These are phyloP conservation scores for Drosophila affinis DNA, from an alignment of 2,888 invertebrate genomes.

Conservation along the genomic window DNA sequence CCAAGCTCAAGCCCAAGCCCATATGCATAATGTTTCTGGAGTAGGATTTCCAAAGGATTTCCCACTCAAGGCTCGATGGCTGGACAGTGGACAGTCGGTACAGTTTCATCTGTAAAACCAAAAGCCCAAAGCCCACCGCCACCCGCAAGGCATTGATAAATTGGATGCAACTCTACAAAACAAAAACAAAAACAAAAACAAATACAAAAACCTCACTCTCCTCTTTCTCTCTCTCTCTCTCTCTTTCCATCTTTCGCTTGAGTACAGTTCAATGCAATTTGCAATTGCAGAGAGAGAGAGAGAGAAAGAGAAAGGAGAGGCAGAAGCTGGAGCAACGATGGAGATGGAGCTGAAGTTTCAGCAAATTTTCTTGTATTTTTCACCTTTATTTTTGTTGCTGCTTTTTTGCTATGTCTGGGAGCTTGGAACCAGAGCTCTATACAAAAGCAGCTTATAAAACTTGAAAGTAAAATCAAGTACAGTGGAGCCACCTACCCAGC, in stretches of 20 bases:
- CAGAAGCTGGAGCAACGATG: background rate
- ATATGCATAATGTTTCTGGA: background rate
- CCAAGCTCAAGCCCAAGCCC: background rate
- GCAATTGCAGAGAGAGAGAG: constrained; percentile 51
- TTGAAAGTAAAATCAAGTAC: background rate
- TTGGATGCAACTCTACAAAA: constrained; percentile 36
- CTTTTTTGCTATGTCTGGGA: too few relatives aligned
- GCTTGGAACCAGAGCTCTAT: background rate
- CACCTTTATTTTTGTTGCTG: constrained; percentile 23
- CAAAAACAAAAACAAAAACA: constrained; percentile 7
- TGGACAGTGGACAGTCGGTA: constrained; percentile 27
- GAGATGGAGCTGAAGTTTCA: constrained; percentile 10
- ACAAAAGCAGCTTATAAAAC: background rate
- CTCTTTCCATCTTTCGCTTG: constrained; percentile 10
- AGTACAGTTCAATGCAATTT: constrained; percentile 61
- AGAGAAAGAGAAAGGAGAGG: background rate
- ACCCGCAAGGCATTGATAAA: constrained; percentile 56
- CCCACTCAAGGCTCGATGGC: background rate
- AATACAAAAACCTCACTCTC: constrained; percentile 1
- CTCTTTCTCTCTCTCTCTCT: background rate
- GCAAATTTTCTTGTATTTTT: constrained; percentile 23
- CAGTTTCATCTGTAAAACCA: constrained; percentile 43
- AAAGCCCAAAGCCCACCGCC: constrained; percentile 14
- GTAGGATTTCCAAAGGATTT: background rate
- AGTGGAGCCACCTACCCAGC: background rate